Evolutionary conservation across 2,113 vertebrate species (phyloP).

Genomic region (Xiphias gladius): DNA sequence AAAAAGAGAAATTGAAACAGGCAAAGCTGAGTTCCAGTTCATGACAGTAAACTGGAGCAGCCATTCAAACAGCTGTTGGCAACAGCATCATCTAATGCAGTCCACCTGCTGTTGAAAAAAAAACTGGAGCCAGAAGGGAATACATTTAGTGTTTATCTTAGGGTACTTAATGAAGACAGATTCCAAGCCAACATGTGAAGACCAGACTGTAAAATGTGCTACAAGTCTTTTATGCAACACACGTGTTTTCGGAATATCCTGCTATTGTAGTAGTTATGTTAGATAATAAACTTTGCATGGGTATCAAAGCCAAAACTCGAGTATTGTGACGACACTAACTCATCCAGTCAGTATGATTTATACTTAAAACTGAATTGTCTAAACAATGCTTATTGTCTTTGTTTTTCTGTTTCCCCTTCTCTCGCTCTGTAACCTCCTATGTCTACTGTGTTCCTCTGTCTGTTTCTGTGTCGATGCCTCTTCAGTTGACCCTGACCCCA

Average conservation of each 20-base stretch:
- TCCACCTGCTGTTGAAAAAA: slow-evolving; percentile 12
- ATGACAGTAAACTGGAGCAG: slow-evolving; percentile 1
- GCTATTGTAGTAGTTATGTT: neutral
- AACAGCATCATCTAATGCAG: slow-evolving; percentile 10
- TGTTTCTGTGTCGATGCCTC: slow-evolving; percentile 1
- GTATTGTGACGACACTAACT: slow-evolving; percentile 43
- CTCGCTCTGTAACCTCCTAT: neutral
- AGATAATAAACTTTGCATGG: slow-evolving; percentile 21
- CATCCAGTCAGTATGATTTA: neutral
- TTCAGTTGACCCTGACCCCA: slow-evolving; percentile 94
- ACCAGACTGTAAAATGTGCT: neutral
- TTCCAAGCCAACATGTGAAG: neutral
- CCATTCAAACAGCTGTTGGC: slow-evolving; percentile 25
- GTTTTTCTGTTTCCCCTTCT: neutral
- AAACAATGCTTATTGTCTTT: neutral
- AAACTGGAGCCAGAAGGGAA: neutral
- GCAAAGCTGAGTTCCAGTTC: neutral
- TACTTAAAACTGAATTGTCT: neutral
- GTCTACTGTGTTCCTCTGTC: neutral
- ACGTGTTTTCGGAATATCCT: neutral
- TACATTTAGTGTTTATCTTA: neutral
- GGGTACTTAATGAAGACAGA: neutral
- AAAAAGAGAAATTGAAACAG: neutral
- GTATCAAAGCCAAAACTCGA: slow-evolving; percentile 35
- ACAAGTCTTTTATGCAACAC: neutral